phyloP scores from a whole-genome alignment of 2,113 vertebrate species.

The Corapipo altera region DNA sequence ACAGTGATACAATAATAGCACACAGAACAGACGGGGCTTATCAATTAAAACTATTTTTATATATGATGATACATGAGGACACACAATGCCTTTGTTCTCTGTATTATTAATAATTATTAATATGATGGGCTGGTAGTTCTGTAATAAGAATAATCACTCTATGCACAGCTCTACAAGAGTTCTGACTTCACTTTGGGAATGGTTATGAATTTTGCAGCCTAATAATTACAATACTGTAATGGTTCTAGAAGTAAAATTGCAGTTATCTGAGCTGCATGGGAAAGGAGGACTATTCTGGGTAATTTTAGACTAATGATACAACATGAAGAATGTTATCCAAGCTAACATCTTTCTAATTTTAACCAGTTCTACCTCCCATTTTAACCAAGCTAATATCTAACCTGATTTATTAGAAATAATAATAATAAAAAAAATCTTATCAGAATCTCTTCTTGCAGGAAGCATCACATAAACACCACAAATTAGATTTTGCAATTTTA shows the following conservation, averaged over 20 bases:
- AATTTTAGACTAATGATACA: not conserved
- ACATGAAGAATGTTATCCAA: not conserved
- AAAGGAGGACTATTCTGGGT: not conserved
- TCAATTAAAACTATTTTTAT: constrained; percentile 48
- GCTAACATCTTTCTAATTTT: constrained; percentile 32
- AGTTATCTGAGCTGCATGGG: not conserved
- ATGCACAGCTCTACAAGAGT: not conserved
- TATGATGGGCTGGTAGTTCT: not conserved
- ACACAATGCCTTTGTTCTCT: not conserved
- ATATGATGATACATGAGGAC: not conserved
- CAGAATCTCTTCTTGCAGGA: constrained; percentile 12
- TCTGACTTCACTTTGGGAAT: not conserved
- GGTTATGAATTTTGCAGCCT: not conserved
- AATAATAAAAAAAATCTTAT: not conserved
- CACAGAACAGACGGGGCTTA: constrained; percentile 57
- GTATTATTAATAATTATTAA: constrained; percentile 26
- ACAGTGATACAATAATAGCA: constrained; percentile 18
- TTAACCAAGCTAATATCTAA: constrained; percentile 24
- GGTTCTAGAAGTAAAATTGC: not conserved
- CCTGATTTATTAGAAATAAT: not conserved
- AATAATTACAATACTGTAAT: not conserved
- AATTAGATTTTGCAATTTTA: not conserved
- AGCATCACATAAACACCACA: not conserved
- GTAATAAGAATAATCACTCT: not conserved
- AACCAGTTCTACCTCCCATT: not conserved